A percentile compares a stretch with the other conserved stretches of the same genome.
Evolutionary conservation across 2,113 vertebrate species (phyloP).

Genomic region (Bubo bubo): DNA sequence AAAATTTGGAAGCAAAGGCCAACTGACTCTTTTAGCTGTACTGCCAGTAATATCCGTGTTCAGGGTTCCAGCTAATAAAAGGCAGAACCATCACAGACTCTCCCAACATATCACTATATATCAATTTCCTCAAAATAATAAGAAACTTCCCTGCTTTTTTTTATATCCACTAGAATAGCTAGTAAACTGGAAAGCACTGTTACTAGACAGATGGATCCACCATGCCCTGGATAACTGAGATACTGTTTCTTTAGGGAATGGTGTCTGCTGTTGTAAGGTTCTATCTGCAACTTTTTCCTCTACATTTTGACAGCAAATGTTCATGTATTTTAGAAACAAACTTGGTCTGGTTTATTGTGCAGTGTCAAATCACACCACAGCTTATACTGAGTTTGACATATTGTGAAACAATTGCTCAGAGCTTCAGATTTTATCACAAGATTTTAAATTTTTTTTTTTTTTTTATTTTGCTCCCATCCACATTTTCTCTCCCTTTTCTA

Average conservation of each 20-base stretch:
- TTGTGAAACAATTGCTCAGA: constrained; percentile 1
- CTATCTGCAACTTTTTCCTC: neutral
- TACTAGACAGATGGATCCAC: neutral
- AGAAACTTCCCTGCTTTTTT: neutral
- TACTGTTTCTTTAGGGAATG: neutral
- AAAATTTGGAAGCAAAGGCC: neutral
- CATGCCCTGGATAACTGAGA: neutral
- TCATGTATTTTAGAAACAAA: neutral
- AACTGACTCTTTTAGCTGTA: neutral
- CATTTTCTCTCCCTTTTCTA: neutral
- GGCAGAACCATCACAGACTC: neutral
- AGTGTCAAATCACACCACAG: neutral
- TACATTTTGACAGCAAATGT: neutral
- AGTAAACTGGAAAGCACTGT: neutral
- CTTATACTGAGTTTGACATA: neutral
- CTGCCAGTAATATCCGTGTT: neutral
- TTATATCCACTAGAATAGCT: neutral
- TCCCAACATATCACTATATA: neutral
- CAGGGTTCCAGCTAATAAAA: neutral
- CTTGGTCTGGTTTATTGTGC: neutral
- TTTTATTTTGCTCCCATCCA: neutral
- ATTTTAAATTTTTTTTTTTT: neutral
- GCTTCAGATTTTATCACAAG: neutral
- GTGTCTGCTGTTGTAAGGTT: neutral
- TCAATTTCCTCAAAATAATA: neutral